phyloP scores from a whole-genome alignment of 2,113 vertebrate species.

The Columba livia region DNA sequence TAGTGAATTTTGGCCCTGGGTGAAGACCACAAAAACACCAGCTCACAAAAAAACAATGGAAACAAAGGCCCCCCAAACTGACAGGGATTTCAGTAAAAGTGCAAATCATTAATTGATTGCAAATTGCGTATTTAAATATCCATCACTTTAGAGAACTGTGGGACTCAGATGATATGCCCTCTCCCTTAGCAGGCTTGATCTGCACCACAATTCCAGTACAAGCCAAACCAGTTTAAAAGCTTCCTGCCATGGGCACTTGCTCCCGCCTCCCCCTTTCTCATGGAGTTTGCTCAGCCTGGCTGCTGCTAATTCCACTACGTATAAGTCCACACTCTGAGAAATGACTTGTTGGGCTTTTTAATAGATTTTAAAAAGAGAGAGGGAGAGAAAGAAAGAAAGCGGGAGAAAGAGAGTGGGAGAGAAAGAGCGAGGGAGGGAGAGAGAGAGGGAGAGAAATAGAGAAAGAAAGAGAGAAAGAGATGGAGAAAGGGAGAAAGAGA shows the following conservation, averaged over 20 bases:
- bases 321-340: fast-evolving
- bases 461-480: too few relatives aligned
- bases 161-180: not conserved
- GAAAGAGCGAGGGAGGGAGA: too few relatives aligned
- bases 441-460: too few relatives aligned
- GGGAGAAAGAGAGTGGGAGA: not conserved
- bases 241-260: not conserved
- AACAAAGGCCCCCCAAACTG: constrained; percentile 17
- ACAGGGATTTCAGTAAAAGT: constrained; percentile 11
- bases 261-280: not conserved
- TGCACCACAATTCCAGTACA: not conserved
- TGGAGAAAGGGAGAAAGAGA: too few relatives aligned
- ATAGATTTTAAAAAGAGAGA: too few relatives aligned
- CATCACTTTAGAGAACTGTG: not conserved
- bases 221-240: not conserved
- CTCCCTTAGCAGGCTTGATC: not conserved
- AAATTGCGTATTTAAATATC: constrained; percentile 19
- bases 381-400: too few relatives aligned
- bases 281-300: not conserved
- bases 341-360: not conserved
- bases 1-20: constrained; percentile 52
- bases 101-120: not conserved
- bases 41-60: constrained; percentile 13
- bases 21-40: constrained; percentile 30
- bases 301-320: not conserved